Evolutionary conservation across 2,797 vertebrate species (phyloP).

Genomic region (Agapornis canus): DNA sequence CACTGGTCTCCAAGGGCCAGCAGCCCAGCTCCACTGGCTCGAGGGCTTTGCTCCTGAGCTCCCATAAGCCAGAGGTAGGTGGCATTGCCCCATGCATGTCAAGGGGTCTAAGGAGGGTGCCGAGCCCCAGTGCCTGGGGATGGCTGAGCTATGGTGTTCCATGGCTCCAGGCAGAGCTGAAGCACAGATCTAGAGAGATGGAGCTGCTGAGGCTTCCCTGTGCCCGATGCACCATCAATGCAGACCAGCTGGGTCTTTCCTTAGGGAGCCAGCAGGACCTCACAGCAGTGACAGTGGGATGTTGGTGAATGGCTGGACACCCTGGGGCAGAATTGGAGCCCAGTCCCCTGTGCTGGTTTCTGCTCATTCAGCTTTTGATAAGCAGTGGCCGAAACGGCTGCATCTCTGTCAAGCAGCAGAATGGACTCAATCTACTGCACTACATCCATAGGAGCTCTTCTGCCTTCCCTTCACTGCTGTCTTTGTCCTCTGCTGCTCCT

Average conservation of each 20-base stretch:
- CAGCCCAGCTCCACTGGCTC: neutral
- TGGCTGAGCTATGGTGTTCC: neutral
- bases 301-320: neutral
- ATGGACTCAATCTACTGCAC: neutral
- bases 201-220: neutral
- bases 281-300: neutral
- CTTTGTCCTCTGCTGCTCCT: neutral
- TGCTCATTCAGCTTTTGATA: neutral
- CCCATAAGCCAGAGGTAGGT: neutral
- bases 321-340: neutral
- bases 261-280: fast-evolving
- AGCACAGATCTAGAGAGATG: neutral
- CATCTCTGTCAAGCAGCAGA: neutral
- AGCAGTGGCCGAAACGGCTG: neutral
- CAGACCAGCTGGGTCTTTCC: fast-evolving
- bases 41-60: neutral
- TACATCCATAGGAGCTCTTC: fast-evolving
- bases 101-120: neutral
- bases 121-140: fast-evolving
- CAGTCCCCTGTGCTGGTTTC: neutral
- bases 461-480: neutral
- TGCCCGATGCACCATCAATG: too few species aligned
- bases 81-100: fast-evolving
- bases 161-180: neutral
- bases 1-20: neutral